Conservation (phyloP, 2,797 vertebrate genomes). For the Pipistrellus pipistrellus region DNA sequence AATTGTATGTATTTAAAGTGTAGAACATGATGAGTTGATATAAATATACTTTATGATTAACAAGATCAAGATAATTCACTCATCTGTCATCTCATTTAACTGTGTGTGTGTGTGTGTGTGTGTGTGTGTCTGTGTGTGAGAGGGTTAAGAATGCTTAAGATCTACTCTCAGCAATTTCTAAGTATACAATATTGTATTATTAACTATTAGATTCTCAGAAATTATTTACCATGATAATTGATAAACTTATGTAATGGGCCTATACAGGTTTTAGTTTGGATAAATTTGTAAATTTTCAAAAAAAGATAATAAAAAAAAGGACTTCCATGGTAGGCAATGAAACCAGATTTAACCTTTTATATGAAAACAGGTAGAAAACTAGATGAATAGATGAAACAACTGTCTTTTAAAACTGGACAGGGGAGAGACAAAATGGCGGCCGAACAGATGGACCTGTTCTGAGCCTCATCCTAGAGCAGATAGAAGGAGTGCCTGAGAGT, state of each 20-base stretch:
- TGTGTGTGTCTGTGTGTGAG: neutral
- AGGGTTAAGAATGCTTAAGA: neutral
- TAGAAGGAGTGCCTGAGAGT: too few species aligned
- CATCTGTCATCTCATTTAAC: neutral
- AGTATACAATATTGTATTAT: neutral
- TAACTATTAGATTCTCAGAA: neutral
- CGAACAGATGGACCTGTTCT: too few species aligned
- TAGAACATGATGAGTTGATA: neutral
- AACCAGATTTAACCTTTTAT: neutral
- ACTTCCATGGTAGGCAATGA: neutral
- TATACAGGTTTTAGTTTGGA: neutral
- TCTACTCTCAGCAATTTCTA: neutral
- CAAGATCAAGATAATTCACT: neutral
- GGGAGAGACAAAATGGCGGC: too few species aligned
- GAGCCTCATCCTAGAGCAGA: too few species aligned
- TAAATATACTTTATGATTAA: neutral
- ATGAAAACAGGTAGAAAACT: neutral
- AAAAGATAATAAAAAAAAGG: neutral
- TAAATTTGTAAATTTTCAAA: neutral
- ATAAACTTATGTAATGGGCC: neutral
- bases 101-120: neutral
- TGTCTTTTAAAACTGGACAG: neutral
- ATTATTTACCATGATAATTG: neutral
- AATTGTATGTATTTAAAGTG: neutral
- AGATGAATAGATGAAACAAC: neutral